These are phyloP conservation scores for Mythimna loreyi DNA, from an alignment of 2,888 invertebrate genomes.

Conservation along the genomic window DNA sequence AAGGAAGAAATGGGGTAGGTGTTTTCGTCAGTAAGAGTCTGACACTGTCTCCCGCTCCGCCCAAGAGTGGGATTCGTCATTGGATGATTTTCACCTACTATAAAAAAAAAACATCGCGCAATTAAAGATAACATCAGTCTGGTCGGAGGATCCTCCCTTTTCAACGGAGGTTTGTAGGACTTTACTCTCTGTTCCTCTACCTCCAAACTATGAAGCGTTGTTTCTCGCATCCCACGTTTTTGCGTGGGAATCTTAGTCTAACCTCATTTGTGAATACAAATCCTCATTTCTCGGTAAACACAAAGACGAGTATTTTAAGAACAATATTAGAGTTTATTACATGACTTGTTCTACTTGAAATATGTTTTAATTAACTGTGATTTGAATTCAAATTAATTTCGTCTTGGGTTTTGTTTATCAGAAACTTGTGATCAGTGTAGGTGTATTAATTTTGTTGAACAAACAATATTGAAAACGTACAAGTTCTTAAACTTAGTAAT, in stretches of 20 bases:
- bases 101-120: too few relatives aligned
- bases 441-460: neutral
- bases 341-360: slow-evolving; percentile 13
- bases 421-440: slow-evolving; percentile 16
- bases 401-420: neutral
- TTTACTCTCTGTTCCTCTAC: too few relatives aligned
- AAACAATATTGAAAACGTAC: neutral
- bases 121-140: too few relatives aligned
- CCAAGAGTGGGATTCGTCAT: too few relatives aligned
- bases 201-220: neutral
- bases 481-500: too few relatives aligned
- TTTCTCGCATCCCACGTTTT: neutral
- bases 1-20: too few relatives aligned
- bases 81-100: too few relatives aligned
- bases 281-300: neutral
- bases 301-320: neutral
- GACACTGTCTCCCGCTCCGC: too few relatives aligned
- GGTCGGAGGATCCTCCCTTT: too few relatives aligned
- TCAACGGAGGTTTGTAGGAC: too few relatives aligned
- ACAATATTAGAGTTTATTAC: slow-evolving; percentile 17
- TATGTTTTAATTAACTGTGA: slow-evolving; percentile 34
- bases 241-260: neutral
- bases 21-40: too few relatives aligned
- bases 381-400: slow-evolving; percentile 25
- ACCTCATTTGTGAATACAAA: neutral